Base-by-base conservation (phyloP, 2,797 vertebrate species). In the Anabas testudineus region DNA sequence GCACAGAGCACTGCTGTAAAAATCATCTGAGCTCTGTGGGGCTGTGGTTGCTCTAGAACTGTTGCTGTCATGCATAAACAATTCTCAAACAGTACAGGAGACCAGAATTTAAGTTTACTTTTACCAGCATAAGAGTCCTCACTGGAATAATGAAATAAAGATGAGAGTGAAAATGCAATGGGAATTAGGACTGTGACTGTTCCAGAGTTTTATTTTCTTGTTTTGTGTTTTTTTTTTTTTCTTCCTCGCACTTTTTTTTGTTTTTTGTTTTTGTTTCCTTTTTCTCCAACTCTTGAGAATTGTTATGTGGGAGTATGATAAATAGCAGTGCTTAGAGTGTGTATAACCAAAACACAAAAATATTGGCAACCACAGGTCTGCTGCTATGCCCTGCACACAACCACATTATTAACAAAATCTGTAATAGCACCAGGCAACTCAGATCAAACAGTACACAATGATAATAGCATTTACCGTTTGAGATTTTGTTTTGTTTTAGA, bases 81-180 rank as follows among this genome's bases (percentile, higher is more conserved):
- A 81, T 45, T 64, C 58, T 74, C 36, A 68, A 55, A 73, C 39
- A 59, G 55, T 48, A 28, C 41, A 71, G 54, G 32, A 77, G 67
- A 76, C 74, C 64, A 85, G 57, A 69, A 74, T 82, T 87, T 78
- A 61, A 76, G 73, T 85, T 86, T 83, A 87, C 87, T 88, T 87
- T 84, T 56, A 67, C 55, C 34, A 81, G 63, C 56, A 30, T 60
- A 26, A 56, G 67, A 79, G 78, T 65, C 52, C 73, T 87, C 83
- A 6, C 56, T 49, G 85, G 82, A 71, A 83, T 81, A 85, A 91
- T 91, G 76, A 90, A 91, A 90, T 85, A 90, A 87, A 86, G 76
- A 90, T 90, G 85, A 86, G 78, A 85, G 61, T 62, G 66, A 87
- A 88, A 85, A 87, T 79, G 81, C 83, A 80, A 58, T 68, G 82